Base-by-base conservation (phyloP, 1,140 invertebrate species). In the Amyelois transitella region DNA sequence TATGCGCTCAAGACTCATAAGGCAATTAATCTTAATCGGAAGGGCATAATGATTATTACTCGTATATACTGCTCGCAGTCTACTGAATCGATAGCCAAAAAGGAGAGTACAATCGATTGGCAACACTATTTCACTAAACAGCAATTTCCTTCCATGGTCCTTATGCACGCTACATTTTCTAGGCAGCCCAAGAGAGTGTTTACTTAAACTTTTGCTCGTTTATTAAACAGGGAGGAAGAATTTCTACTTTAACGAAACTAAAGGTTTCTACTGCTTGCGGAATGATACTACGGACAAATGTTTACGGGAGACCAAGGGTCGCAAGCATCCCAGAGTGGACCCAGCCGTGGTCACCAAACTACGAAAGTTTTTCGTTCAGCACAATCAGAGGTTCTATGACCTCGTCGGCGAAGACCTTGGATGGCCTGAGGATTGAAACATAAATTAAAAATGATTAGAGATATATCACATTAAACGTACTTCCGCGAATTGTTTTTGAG, bases 191-290 rank as follows among this genome's bases (percentile, higher is more conserved):
- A n/a, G 5, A 2, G n/a, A 38, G 6, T 38, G 17, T 14, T 1
- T 38, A 8, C 12, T 38, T 38, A 38, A 14, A 4, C 12, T 14
- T 2, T 20, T 51, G 2, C 12, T 47, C 52, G 50, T 38, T 58
- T 58, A 97, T 57, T 38, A 18, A 69, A 77, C 71, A 88, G 94
- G 93, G 10, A 92, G 95, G 62, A 94, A 95, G 66, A 96, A 99
- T 88, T 99, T 99, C 88, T 98, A 98, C 83, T 98, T 98, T 87
- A 99, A 99, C 87, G 93, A 96, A 80, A 97, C 97, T 14, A 98
- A 99, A 86, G 97, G 97, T 2, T 99, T 99, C 88, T 98, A 97
- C 73, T 99, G 98, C 86, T 91, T 99, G 60, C 91, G 95, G 25
- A 95, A 95, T 72, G 94, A 95, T 62, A 95, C 94, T 4, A 92